These are phyloP conservation scores for Plecotus auritus DNA, from an alignment of 2,113 vertebrate species.

Conservation along the genomic window DNA sequence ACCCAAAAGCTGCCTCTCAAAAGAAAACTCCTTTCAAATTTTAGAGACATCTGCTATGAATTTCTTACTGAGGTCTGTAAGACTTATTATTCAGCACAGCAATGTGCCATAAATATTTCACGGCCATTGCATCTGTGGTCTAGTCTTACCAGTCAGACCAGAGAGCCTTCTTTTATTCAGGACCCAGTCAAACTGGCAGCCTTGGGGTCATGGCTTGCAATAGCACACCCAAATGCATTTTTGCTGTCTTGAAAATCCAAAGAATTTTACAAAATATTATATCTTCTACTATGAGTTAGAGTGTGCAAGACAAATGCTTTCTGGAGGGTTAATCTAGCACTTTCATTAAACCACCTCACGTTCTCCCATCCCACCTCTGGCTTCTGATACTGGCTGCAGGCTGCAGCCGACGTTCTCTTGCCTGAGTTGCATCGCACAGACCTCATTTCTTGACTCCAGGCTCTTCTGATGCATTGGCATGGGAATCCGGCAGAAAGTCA, in stretches of 20 bases:
- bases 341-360: not conserved
- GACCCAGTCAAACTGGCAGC: not conserved
- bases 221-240: not conserved
- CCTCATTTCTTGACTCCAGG: not conserved
- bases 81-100: conserved; percentile 28
- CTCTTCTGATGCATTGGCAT: not conserved
- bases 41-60: conserved; percentile 44
- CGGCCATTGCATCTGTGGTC: conserved; percentile 15
- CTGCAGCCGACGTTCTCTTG: not conserved
- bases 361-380: not conserved
- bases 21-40: conserved; percentile 41
- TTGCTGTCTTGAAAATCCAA: not conserved
- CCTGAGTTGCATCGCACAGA: not conserved
- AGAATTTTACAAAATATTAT: not conserved
- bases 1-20: conserved; percentile 10
- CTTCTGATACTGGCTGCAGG: not conserved
- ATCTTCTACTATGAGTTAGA: not conserved
- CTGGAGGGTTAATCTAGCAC: not conserved
- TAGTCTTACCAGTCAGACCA: not conserved
- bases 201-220: not conserved
- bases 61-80: conserved; percentile 27
- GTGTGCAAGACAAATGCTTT: not conserved
- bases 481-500: not conserved
- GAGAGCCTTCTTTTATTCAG: not conserved
- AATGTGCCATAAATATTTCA: conserved; percentile 56